phyloP scores from a whole-genome alignment of 2,888 invertebrate genomes.

The Phania funesta region DNA sequence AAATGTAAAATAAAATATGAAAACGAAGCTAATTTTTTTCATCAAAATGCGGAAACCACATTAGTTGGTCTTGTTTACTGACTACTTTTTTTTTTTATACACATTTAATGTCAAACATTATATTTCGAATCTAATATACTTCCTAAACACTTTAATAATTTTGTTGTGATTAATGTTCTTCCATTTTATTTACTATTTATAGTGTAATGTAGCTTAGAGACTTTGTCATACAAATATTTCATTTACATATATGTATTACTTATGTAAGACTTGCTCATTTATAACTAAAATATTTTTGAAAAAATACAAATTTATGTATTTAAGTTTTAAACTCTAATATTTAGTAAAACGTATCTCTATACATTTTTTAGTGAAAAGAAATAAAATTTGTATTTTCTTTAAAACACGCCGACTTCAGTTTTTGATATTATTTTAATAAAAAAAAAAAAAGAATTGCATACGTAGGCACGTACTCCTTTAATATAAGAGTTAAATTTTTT shows the following conservation, averaged over 20 bases:
- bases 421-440: slow-evolving; percentile 29
- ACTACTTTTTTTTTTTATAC: slow-evolving; percentile 1
- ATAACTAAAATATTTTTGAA: neutral
- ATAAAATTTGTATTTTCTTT: slow-evolving; percentile 31
- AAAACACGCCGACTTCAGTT: neutral
- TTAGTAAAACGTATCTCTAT: slow-evolving; percentile 5
- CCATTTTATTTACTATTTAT: slow-evolving; percentile 51
- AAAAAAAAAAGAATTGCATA: neutral
- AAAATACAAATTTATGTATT: neutral
- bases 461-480: neutral
- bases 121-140: neutral
- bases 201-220: slow-evolving; percentile 31
- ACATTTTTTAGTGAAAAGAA: slow-evolving; percentile 14
- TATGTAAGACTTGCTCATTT: neutral
- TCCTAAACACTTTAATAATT: slow-evolving; percentile 44
- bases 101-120: slow-evolving; percentile 27
- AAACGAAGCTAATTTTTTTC: slow-evolving; percentile 3
- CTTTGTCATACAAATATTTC: slow-evolving; percentile 44
- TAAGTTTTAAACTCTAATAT: slow-evolving; percentile 8
- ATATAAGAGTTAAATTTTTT: slow-evolving; percentile 26
- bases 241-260: slow-evolving; percentile 2
- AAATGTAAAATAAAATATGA: neutral
- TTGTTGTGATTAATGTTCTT: slow-evolving; percentile 66
- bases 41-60: neutral
- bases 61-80: slow-evolving; percentile 12